Conservation (phyloP, 1,140 invertebrate genomes). For the Drosophila albomicans region DNA sequence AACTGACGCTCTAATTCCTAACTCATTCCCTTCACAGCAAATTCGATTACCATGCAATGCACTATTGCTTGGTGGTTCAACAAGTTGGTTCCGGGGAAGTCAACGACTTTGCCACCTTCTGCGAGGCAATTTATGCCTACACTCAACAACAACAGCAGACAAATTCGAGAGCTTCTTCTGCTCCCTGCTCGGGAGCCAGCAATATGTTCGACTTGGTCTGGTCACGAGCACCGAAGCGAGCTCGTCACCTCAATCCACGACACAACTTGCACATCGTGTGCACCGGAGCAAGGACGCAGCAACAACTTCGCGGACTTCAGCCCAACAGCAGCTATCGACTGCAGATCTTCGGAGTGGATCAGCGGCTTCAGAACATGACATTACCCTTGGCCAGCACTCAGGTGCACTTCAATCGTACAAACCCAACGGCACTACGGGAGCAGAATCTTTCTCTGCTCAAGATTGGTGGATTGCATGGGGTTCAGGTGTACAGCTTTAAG, state of each 20-base stretch:
- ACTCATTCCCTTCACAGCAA: constrained; percentile 47
- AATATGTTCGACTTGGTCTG: constrained; percentile 69
- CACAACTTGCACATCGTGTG: constrained; percentile 75
- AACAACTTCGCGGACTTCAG: constrained; percentile 62
- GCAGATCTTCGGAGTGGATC: constrained; percentile 78
- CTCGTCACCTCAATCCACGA: constrained; percentile 64
- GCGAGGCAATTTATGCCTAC: constrained; percentile 69
- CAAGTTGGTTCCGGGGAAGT: not conserved
- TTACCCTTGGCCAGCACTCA: constrained; percentile 62
- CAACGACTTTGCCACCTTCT: constrained; percentile 59
- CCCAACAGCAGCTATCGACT: constrained; percentile 72
- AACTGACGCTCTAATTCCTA: not conserved
- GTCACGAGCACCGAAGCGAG: constrained; percentile 61
- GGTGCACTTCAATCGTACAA: constrained; percentile 76
- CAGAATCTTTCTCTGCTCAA: constrained; percentile 67
- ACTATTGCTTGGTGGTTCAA: constrained; percentile 81
- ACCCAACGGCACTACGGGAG: constrained; percentile 62
- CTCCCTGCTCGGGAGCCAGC: constrained; percentile 37
- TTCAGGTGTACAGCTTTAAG: constrained; percentile 81
- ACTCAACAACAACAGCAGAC: constrained; percentile 37
- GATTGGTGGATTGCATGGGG: constrained; percentile 72
- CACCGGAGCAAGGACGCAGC: constrained; percentile 72
- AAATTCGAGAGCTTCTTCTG: constrained; percentile 5
- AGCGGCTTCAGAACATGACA: constrained; percentile 72
- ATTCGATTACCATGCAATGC: constrained; percentile 79